Percentiles rank a stretch among this genome's conserved stretches.
These are phyloP conservation scores for Drosophila kikkawai DNA, from an alignment of 1,140 invertebrate species.

Conservation along the genomic window DNA sequence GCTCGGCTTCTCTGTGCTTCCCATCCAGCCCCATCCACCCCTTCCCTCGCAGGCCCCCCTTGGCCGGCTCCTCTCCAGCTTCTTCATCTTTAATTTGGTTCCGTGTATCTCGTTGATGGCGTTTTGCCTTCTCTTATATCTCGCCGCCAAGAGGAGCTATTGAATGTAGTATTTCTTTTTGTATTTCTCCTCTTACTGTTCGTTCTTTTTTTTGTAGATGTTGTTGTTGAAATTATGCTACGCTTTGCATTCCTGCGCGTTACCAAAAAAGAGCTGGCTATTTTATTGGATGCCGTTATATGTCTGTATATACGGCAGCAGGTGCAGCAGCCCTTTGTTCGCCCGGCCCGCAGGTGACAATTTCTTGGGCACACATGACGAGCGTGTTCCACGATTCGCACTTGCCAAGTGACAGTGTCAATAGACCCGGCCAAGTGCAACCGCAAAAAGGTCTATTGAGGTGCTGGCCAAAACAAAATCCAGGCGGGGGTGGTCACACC, in stretches of 20 bases:
- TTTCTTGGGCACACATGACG: constrained; percentile 62
- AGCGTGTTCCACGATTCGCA: constrained; percentile 56
- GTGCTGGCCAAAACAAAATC: constrained; percentile 16
- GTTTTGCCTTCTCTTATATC: constrained; percentile 82
- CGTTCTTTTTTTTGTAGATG: constrained; percentile 5
- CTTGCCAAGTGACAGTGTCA: constrained; percentile 67
- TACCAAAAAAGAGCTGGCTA: constrained; percentile 27
- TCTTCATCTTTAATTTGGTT: constrained; percentile 83
- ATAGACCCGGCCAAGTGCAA: constrained; percentile 47
- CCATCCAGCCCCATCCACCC: constrained; percentile 3
- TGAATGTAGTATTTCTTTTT: constrained; percentile 50
- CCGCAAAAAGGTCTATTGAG: constrained; percentile 22
- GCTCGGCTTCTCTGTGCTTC: constrained; percentile 1
- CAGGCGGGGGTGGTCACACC: constrained; percentile 6
- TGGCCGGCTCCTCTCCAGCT: constrained; percentile 33
- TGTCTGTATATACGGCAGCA: constrained; percentile 16
- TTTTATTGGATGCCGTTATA: constrained; percentile 52
- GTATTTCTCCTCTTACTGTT: constrained; percentile 36
- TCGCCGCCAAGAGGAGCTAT: constrained; percentile 67
- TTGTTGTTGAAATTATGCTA: constrained; percentile 76
- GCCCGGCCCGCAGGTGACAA: constrained; percentile 50
- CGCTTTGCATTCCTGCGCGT: constrained; percentile 68
- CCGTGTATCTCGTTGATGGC: constrained; percentile 82
- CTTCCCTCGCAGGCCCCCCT: background rate
- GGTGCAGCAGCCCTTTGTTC: constrained; percentile 38